These are phyloP conservation scores for Caranx melampygus DNA, from an alignment of 2,113 vertebrate genomes.

Conservation along the genomic window DNA sequence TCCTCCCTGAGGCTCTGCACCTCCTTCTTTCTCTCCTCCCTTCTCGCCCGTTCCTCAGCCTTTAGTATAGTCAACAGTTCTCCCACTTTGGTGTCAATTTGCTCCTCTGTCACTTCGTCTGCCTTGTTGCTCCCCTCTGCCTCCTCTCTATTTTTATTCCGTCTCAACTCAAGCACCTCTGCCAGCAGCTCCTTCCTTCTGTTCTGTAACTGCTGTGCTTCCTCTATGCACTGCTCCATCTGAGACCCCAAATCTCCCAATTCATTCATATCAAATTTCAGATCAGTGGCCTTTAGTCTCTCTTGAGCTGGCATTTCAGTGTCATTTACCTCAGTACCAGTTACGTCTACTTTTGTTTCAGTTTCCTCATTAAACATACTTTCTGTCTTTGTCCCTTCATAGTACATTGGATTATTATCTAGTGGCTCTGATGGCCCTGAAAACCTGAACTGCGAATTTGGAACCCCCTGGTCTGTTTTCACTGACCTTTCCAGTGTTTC, in stretches of 20 bases:
- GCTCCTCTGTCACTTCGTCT: conserved; percentile 78
- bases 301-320: conserved; percentile 30
- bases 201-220: conserved; percentile 86
- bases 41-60: conserved; percentile 83
- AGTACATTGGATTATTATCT: not conserved
- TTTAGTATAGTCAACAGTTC: conserved; percentile 83
- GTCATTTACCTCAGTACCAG: not conserved
- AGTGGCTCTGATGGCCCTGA: not conserved
- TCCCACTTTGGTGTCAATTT: conserved; percentile 61
- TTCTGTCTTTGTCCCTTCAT: conserved; percentile 22
- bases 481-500: conserved; percentile 18
- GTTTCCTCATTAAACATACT: conserved; percentile 3
- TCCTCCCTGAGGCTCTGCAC: conserved; percentile 85
- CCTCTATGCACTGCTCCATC: conserved; percentile 86
- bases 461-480: not conserved
- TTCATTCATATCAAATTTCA: conserved; percentile 10
- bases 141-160: conserved; percentile 83
- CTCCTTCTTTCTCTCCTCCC: conserved; percentile 88
- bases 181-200: conserved; percentile 87
- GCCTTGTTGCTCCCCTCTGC: conserved; percentile 77
- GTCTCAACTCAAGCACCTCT: conserved; percentile 86
- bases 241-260: conserved; percentile 56
- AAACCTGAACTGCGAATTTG: not conserved
- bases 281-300: not conserved
- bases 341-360: not conserved